Evolutionary conservation across 2,888 invertebrate genomes (phyloP), one percentile per base, ranked within the genome.

Genomic region (Trypoxylon attenuatum): DNA sequence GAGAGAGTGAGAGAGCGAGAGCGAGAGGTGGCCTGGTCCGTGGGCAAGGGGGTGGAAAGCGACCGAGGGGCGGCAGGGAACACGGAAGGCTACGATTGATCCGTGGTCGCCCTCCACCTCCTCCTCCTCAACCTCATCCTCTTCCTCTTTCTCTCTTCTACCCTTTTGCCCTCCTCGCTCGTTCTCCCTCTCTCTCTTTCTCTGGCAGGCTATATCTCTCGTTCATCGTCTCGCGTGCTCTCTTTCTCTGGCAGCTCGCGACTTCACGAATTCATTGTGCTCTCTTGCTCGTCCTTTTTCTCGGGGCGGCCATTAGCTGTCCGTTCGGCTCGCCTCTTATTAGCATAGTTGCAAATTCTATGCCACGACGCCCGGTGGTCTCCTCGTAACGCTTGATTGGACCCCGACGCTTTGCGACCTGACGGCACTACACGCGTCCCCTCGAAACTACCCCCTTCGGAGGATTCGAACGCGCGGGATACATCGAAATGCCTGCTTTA

Each of bases 11-110:
- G 6, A 29, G 2, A 5, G 29, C 3, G 10, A 3, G 29, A 2
- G 29, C 10, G 29, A 29, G 29, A 29, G 70, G 71, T 88, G 89
- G 88, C 88, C 72, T 60, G 71, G 65, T 62, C 68, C 59, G 60
- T 58, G 63, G 52, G 51, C 55, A 49, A 52, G 43, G 70, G 73
- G 64, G 74, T 49, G 72, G 88, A 88, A 88, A 87, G 73, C 77
- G 70, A 72, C 71, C 71, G 72, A 71, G 77, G 66, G 75, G 77
- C 62, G 73, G 74, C 86, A 88, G 88, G 87, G 80, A 77, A 82
- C 76, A 79, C 80, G 81, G 83, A 83, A 82, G 82, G 83, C 83
- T 80, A 84, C 84, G 82, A 83, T 84, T 84, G 83, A 84, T 84
- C 82, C 83, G 81, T 76, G 83, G 84, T 84, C 81, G 83, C 81